phyloP scores from a whole-genome alignment of 1,140 invertebrate species.

The Pogonomyrmex californicus region DNA sequence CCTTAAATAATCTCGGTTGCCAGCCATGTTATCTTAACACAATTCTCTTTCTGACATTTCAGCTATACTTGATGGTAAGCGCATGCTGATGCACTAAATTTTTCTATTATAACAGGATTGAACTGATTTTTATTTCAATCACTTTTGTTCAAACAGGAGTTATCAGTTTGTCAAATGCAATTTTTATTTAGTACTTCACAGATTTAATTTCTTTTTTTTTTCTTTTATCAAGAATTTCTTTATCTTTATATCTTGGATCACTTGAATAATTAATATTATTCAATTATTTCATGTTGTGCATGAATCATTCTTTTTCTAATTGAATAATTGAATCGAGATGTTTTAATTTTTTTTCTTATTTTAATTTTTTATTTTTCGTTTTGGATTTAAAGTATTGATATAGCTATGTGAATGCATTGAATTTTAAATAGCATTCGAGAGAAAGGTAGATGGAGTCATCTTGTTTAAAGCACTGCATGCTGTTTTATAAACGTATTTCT shows the following conservation, averaged over 20 bases:
- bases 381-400: constrained; percentile 48
- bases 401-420: constrained; percentile 28
- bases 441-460: constrained; percentile 23
- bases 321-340: not conserved
- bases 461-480: constrained; percentile 51
- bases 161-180: not conserved
- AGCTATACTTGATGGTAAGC: constrained; percentile 78
- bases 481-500: constrained; percentile 2
- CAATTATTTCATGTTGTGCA: constrained; percentile 2
- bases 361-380: not conserved
- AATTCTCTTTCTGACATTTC: constrained; percentile 76
- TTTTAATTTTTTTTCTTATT: constrained; percentile 28
- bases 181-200: constrained; percentile 19
- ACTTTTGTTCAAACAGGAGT: constrained; percentile 39
- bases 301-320: constrained; percentile 38
- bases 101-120: constrained; percentile 50
- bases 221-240: no score
- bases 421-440: not conserved
- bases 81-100: constrained; percentile 71
- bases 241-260: constrained; percentile 14
- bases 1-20: constrained; percentile 64
- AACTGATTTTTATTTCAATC: constrained; percentile 42
- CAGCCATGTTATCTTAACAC: constrained; percentile 70
- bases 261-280: constrained; percentile 40
- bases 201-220: not conserved